Evolutionary conservation across 1,140 invertebrate genomes (phyloP).

Genomic region (Diorhabda carinulata): DNA sequence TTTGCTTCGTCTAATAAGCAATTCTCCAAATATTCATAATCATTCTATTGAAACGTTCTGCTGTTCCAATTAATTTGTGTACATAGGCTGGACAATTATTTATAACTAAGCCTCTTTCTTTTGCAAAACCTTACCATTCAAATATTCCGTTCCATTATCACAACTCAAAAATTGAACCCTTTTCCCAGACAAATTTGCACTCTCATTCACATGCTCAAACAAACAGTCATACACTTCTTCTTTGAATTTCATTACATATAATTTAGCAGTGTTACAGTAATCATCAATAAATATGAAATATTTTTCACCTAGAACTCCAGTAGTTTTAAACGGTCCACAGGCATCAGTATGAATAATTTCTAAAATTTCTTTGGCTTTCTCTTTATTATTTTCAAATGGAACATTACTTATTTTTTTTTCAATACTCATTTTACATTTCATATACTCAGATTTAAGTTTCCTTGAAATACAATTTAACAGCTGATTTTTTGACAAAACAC

Average conservation of each 20-base stretch:
- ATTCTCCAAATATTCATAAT: constrained; percentile 28
- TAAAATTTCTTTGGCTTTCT: constrained; percentile 28
- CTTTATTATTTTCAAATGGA: constrained; percentile 44
- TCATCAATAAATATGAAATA: constrained; percentile 42
- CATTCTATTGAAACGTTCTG: constrained; percentile 44
- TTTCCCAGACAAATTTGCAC: constrained; percentile 36
- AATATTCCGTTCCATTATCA: constrained; percentile 48
- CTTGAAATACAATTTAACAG: constrained; percentile 29
- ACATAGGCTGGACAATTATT: constrained; percentile 44
- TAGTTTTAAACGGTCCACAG: constrained; percentile 43
- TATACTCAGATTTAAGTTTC: constrained; percentile 27
- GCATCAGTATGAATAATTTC: constrained; percentile 45
- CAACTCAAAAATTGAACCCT: constrained; percentile 44
- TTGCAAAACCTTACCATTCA: constrained; percentile 32
- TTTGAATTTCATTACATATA: constrained; percentile 44
- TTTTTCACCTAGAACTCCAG: constrained; percentile 37
- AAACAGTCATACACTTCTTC: constrained; percentile 36
- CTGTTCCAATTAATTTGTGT: constrained; percentile 41
- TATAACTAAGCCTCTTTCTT: constrained; percentile 39
- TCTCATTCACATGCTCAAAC: constrained; percentile 29
- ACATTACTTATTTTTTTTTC: constrained; percentile 40
- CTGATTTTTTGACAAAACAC: constrained; percentile 38
- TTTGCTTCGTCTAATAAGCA: constrained; percentile 37
- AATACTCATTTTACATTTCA: constrained; percentile 30
- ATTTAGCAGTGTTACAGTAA: constrained; percentile 42